Percentiles rank a stretch among this genome's conserved stretches.
phyloP scores from a whole-genome alignment of 2,113 vertebrate genomes.

The Paradisaea rubra region DNA sequence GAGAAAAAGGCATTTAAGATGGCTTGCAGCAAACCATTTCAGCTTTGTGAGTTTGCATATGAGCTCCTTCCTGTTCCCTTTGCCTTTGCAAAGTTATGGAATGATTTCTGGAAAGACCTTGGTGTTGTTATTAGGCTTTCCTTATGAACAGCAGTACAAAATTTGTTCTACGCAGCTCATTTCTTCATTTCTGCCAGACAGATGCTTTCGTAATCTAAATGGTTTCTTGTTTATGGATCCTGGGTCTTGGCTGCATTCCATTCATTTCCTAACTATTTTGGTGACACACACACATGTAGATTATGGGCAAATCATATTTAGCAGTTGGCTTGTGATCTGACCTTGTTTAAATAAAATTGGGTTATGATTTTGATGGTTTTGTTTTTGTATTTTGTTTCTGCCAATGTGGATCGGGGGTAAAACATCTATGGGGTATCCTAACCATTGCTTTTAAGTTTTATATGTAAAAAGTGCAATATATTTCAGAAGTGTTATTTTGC shows the following conservation, averaged over 20 bases:
- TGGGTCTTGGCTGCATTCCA: slow-evolving; percentile 58
- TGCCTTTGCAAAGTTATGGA: neutral
- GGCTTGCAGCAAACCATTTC: neutral
- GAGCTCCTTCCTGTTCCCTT: neutral
- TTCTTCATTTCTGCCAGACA: neutral
- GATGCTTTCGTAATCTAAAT: slow-evolving; percentile 39
- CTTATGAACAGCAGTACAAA: neutral
- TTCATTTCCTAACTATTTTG: slow-evolving; percentile 8
- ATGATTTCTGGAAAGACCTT: neutral
- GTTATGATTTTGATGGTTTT: neutral
- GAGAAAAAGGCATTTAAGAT: neutral
- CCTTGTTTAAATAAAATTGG: neutral
- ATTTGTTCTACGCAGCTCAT: neutral
- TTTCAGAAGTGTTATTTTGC: neutral
- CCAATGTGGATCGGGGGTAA: fast-evolving
- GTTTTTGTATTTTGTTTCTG: neutral
- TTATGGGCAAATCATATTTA: neutral
- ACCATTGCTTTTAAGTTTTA: neutral
- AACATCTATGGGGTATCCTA: fast-evolving
- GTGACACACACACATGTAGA: neutral
- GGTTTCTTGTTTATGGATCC: slow-evolving; percentile 55
- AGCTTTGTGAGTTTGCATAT: neutral
- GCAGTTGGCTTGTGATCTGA: neutral
- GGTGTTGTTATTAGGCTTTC: neutral
- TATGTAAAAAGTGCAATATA: neutral